These are phyloP conservation scores for Chaenodraco wilsoni DNA, from an alignment of 2,797 vertebrate species.

Conservation along the genomic window DNA sequence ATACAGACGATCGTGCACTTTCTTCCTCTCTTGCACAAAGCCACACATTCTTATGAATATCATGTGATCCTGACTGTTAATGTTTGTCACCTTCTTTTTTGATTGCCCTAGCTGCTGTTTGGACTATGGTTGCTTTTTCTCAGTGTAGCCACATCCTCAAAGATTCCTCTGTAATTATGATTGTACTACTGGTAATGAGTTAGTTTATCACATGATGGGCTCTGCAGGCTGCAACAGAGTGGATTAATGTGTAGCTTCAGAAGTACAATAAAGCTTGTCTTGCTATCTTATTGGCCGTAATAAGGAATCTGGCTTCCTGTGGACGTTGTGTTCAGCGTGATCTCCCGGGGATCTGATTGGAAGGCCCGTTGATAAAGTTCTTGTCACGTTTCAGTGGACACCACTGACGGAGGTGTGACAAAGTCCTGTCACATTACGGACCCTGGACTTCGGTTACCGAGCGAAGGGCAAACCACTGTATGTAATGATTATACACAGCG, in stretches of 20 bases:
- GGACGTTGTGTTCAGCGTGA: constrained; percentile 65
- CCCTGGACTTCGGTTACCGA: constrained; percentile 75
- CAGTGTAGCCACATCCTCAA: constrained; percentile 52
- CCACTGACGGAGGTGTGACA: constrained; percentile 66
- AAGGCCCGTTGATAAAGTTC: constrained; percentile 69
- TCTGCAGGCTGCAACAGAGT: constrained; percentile 45
- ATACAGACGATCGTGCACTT: constrained; percentile 16
- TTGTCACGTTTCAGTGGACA: constrained; percentile 77
- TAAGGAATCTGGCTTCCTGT: constrained; percentile 66
- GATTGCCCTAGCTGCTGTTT: not conserved
- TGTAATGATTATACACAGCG: constrained; percentile 80
- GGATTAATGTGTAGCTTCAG: constrained; percentile 82
- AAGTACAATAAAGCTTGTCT: constrained; percentile 72
- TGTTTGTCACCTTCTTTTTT: not conserved
- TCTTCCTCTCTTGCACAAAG: constrained; percentile 20
- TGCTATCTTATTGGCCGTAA: constrained; percentile 69
- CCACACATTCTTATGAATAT: constrained; percentile 19
- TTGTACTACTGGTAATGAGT: constrained; percentile 76
- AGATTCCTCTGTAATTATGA: constrained; percentile 64
- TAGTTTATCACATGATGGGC: constrained; percentile 77
- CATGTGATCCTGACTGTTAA: constrained; percentile 42
- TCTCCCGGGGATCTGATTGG: constrained; percentile 74
- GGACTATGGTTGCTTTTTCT: not conserved
- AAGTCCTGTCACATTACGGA: constrained; percentile 76
- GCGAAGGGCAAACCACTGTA: constrained; percentile 66